phyloP scores from a whole-genome alignment of 2,797 vertebrate genomes.

The Malurus splendens region DNA sequence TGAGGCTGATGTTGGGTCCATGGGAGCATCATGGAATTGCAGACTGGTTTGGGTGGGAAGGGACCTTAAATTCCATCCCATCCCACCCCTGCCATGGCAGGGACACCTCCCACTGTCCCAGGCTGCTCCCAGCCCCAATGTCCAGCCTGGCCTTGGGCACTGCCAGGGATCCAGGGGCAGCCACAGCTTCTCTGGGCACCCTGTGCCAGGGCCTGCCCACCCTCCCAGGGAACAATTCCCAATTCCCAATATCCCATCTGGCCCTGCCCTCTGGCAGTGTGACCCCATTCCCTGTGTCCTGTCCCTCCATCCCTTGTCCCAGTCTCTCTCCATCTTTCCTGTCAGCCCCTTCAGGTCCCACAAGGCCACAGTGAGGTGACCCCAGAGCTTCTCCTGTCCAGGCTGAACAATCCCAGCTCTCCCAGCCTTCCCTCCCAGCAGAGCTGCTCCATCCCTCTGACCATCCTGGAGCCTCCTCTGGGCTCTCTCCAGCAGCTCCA shows the following conservation, averaged over 20 bases:
- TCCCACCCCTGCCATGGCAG: not conserved
- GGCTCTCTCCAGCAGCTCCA: too few species aligned
- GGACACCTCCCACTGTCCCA: not conserved
- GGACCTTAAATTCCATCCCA: accelerated
- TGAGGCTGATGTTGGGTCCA: accelerated
- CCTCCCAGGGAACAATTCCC: not conserved
- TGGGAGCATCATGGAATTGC: accelerated
- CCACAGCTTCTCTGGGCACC: not conserved
- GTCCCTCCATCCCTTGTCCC: accelerated
- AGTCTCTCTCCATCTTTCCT: too few species aligned
- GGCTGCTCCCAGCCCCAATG: not conserved
- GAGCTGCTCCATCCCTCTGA: too few species aligned
- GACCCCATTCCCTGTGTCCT: not conserved
- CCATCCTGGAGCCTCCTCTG: too few species aligned
- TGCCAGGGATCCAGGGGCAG: not conserved
- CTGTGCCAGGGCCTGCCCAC: not conserved
- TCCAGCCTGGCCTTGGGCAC: not conserved
- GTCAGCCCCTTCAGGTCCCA: too few species aligned
- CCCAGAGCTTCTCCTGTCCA: too few species aligned
- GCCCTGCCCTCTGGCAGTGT: accelerated
- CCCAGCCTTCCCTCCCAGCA: too few species aligned
- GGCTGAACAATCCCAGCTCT: too few species aligned
- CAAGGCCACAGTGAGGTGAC: too few species aligned
- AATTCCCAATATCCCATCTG: not conserved
- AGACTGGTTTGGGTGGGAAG: accelerated